phyloP scores from a whole-genome alignment of 2,113 vertebrate genomes.

The Cacatua alba region DNA sequence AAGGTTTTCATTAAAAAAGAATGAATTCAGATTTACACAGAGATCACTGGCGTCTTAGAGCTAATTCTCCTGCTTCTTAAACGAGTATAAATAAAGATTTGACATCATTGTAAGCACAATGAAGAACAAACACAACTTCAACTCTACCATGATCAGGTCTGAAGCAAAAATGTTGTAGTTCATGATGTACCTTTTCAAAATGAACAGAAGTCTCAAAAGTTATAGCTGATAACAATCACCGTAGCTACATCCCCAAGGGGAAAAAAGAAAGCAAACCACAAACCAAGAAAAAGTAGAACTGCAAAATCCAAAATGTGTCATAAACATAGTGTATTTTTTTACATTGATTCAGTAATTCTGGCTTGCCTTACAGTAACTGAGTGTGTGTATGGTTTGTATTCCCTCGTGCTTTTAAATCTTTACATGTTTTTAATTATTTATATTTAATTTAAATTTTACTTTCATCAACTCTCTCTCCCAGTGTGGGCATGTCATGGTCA shows the following conservation, averaged over 20 bases:
- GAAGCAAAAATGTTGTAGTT: not conserved
- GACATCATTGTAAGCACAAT: not conserved
- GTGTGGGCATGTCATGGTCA: not conserved
- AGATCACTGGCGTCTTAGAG: not conserved
- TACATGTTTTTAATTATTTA: not conserved
- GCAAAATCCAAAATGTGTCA: not conserved
- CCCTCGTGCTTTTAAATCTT: not conserved
- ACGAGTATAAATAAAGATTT: not conserved
- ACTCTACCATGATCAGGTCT: not conserved
- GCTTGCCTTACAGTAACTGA: not conserved
- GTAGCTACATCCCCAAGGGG: not conserved
- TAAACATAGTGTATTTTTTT: not conserved
- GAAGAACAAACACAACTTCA: not conserved
- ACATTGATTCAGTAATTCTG: not conserved
- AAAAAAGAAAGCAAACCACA: not conserved
- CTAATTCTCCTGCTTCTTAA: not conserved
- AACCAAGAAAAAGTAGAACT: not conserved
- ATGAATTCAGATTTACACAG: not conserved
- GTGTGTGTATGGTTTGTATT: not conserved
- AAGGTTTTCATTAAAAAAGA: conserved; percentile 7
- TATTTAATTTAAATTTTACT: not conserved
- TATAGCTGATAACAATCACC: not conserved
- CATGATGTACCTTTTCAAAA: not conserved
- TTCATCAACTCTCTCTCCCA: not conserved
- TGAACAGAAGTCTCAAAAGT: not conserved